These are phyloP conservation scores for Thereva unica DNA, from an alignment of 2,888 invertebrate genomes.

Conservation along the genomic window DNA sequence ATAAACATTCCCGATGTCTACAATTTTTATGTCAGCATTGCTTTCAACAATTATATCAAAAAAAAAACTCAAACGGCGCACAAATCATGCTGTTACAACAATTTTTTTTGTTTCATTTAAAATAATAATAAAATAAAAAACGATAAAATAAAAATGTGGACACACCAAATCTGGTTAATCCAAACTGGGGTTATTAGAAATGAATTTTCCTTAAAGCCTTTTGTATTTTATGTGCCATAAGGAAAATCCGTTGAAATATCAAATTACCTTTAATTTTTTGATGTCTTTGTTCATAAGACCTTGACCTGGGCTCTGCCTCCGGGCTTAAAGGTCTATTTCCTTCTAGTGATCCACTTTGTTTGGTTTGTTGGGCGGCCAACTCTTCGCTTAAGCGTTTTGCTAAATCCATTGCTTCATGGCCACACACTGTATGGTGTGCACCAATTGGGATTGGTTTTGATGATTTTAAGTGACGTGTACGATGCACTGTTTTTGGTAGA, in stretches of 20 bases:
- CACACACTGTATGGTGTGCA: constrained; percentile 73
- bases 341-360: constrained; percentile 50
- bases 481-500: constrained; percentile 52
- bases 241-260: background rate
- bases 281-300: constrained; percentile 69
- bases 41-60: too few relatives aligned
- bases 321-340: constrained; percentile 59
- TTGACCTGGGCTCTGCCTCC: constrained; percentile 66
- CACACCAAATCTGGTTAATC: constrained; percentile 29
- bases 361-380: constrained; percentile 57
- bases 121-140: constrained; percentile 24
- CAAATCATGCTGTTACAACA: constrained; percentile 25
- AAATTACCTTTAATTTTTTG: constrained; percentile 50
- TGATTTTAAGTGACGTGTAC: constrained; percentile 60
- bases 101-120: background rate
- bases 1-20: too few relatives aligned
- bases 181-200: constrained; percentile 23
- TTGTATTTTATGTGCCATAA: background rate
- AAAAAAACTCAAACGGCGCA: constrained; percentile 5
- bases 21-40: too few relatives aligned
- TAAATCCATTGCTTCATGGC: constrained; percentile 77
- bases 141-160: constrained; percentile 3
- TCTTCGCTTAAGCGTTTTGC: constrained; percentile 73
- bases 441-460: constrained; percentile 78
- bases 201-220: constrained; percentile 13